Base-by-base conservation (phyloP, 2,888 invertebrate genomes). In the Lamproptera curius region DNA sequence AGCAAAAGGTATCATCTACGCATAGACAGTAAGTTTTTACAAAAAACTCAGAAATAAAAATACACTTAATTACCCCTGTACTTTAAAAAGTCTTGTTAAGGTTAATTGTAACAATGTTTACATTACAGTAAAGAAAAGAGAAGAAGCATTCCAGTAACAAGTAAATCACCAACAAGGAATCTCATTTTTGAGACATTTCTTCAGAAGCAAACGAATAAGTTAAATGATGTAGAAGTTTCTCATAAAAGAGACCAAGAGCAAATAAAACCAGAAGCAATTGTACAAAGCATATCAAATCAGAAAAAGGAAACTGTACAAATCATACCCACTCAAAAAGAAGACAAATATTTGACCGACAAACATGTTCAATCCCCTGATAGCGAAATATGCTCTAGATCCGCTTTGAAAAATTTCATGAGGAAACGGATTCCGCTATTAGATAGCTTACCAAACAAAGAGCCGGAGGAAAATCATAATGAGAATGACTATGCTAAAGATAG, bases 41-140 rank as follows among this genome's bases (percentile, higher is more conserved):
- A n/a, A n/a, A n/a, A n/a, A n/a, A n/a, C n/a, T n/a, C n/a, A 16
- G 17, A 20, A 20, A 20, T 20, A 6, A 6, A 20, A 20, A 6
- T 20, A 3, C 20, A 20, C 6, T n/a, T n/a, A n/a, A n/a, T n/a
- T n/a, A n/a, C n/a, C n/a, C n/a, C n/a, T n/a, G n/a, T n/a, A n/a
- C n/a, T n/a, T n/a, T n/a, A n/a, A n/a, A n/a, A n/a, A n/a, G n/a
- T n/a, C n/a, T n/a, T n/a, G n/a, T n/a, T n/a, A n/a, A n/a, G n/a
- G n/a, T n/a, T n/a, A n/a, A n/a, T n/a, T n/a, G n/a, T n/a, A n/a
- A n/a, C n/a, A n/a, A n/a, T n/a, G n/a, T 10, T 28, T 10, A 10
- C 28, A 28, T 28, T 49, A 23, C 63, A 84, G 84, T 42, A 79
- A 74, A 69, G 76, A 72, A n/a, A 85, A 83, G 65, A 66, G 85